Evolutionary conservation across 2,888 invertebrate species (phyloP).

Genomic region (Pristionchus fissidentatus): DNA sequence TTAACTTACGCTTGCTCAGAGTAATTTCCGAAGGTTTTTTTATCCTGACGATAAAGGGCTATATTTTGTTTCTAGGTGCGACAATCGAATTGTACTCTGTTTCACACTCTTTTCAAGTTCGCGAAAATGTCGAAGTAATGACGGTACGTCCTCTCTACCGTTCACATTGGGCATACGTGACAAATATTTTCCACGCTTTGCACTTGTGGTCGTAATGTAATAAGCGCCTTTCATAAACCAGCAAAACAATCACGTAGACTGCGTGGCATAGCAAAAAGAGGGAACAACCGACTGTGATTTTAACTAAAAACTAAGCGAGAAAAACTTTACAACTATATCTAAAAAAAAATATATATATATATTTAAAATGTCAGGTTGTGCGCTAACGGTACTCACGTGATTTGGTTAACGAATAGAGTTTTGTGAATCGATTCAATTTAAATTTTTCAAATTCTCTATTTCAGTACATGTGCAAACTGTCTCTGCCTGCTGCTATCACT

Average conservation of each 20-base stretch:
- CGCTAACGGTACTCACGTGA: too few species aligned
- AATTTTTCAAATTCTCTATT: neutral
- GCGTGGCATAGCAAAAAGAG: too few species aligned
- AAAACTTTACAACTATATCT: neutral
- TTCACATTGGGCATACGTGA: too few species aligned
- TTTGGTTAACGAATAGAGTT: too few species aligned
- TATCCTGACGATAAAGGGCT: neutral
- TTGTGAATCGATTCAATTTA: too few species aligned
- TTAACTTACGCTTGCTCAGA: neutral
- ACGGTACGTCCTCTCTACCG: neutral
- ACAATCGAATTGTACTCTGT: neutral
- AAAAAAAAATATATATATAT: neutral
- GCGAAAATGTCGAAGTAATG: slow-evolving; percentile 6
- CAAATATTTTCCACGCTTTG: too few species aligned
- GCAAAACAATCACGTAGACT: too few species aligned
- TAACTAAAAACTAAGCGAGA: too few species aligned
- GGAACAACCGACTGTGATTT: too few species aligned
- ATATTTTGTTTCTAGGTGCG: neutral
- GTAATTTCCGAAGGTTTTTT: neutral
- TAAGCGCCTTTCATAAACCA: too few species aligned
- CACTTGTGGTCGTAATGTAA: too few species aligned
- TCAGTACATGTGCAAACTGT: neutral
- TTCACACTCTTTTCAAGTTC: neutral
- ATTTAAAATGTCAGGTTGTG: too few species aligned
- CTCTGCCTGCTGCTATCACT: neutral